Evolutionary conservation across 2,888 invertebrate genomes (phyloP), one percentile per base, ranked within the genome.

Genomic region (Zaprionus obscuricornis): DNA sequence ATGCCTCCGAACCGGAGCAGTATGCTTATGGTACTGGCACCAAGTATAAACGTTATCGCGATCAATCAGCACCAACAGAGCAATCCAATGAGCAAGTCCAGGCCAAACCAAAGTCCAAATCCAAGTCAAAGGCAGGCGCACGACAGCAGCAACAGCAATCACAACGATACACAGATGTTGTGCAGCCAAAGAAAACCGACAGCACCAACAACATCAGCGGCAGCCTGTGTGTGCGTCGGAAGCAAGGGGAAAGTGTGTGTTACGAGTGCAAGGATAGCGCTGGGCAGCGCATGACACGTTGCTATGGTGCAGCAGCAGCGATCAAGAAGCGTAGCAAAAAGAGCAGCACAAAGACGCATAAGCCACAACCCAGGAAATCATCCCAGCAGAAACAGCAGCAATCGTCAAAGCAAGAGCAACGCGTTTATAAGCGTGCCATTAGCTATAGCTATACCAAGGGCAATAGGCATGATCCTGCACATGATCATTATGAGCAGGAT

Each of bases 1-100:
- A 94, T 0, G 93, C 93, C 63, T 95, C 95, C 0, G 92, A 93
- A 77, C 94, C 94, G 64, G 93, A 95, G 86, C 92, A 92, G 85
- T 94, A 93, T 85, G 93, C 93, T 5, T 94, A 93, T 76, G 93
- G 92, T 3, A 93, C 92, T 57, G 93, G 94, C 89, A 92, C 91
- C 64, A 68, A 86, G 17, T 88, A 79, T 37, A 85, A 69, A 3
- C 81, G 76, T 17, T 82, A 86, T 22, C 51, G 84, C 11, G 64
- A 76, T 1, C 56, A 69, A 1, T 26, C 43, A 1, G 47, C 49
- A 16, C 6, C 4, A 39, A 8, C 7, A 29, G 29, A 42, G 20
- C 3, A 16, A 17, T 26, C 29, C 56, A 10, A n/a, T 52, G 62
- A 20, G 5, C 34, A n/a, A n/a, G n/a, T n/a, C n/a, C n/a, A 0